phyloP scores from a whole-genome alignment of 2,797 vertebrate species.

The Sandelia bainsii region DNA sequence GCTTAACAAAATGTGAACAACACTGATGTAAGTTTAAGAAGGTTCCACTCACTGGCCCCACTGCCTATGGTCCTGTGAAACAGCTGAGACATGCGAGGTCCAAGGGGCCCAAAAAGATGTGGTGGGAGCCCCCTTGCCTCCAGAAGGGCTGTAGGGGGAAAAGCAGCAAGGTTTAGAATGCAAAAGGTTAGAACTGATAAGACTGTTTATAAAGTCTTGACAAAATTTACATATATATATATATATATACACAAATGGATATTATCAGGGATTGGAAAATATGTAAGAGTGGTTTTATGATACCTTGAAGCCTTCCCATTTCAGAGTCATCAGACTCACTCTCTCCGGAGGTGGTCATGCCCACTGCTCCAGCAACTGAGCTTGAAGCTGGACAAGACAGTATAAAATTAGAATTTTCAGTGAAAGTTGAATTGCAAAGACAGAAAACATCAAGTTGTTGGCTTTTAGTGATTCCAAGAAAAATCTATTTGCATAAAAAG shows the following conservation, averaged over 20 bases:
- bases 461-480: neutral
- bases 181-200: neutral
- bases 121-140: conserved; percentile 99
- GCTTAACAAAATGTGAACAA: neutral
- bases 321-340: conserved; percentile 99
- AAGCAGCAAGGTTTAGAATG: conserved; percentile 21
- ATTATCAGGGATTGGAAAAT: neutral
- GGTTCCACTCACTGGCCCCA: conserved; percentile 93
- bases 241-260: neutral
- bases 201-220: neutral
- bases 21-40: neutral
- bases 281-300: neutral
- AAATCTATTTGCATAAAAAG: neutral
- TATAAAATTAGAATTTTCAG: neutral
- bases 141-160: conserved; percentile 88
- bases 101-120: conserved; percentile 98
- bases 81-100: conserved; percentile 98
- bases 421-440: neutral
- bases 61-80: conserved; percentile 99
- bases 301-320: conserved; percentile 99
- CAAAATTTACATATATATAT: neutral
- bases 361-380: conserved; percentile 98
- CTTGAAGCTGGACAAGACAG: conserved; percentile 89
- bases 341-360: conserved; percentile 99
- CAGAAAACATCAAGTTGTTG: neutral